Base-by-base conservation (phyloP, 2,797 vertebrate species). In the Ctenopoma kingsleyae region DNA sequence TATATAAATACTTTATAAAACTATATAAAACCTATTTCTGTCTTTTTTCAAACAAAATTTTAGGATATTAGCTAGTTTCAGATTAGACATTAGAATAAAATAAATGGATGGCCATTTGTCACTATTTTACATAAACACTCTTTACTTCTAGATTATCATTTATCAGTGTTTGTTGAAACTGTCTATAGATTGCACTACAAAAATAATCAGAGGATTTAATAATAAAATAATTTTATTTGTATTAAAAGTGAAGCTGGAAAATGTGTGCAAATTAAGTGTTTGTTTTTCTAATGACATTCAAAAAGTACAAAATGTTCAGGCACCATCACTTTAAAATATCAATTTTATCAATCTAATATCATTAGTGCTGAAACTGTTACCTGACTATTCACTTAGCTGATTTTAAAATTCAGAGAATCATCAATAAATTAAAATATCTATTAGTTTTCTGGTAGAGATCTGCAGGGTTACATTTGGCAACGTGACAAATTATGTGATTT, bases 401-500 rank as follows among this genome's bases (percentile, higher is more conserved):
- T 30, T 5, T 40, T 13, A 40, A 40, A 40, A 38, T 12, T 15
- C 11, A 13, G 12, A 13, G 38, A 40, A 5, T 40, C 13, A 6
- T 40, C 11, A 38, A 38, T 38, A 38, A 8, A 32, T 32, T 32
- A 8, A 32, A 32, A 32, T 32, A 32, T 9, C 30, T 32, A 8
- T 32, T 9, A 32, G 30, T 9, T 32, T 9, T 32, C 30, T 32
- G 30, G 30, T 32, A 73, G 80, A 69, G 66, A 76, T 57, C 74
- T 36, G 53, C 38, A 1, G 22, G 56, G 73, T 72, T 67, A 82
- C 75, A 43, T 57, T 58, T 25, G 54, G 73, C 65, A 71, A 70
- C 36, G 48, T 76, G 77, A 82, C 72, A 51, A 7, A 70, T 5
- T 19, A 38, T 8, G 57, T 88, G 87, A 91, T 87, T 89, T 86